phyloP scores from a whole-genome alignment of 1,140 invertebrate genomes.

The Ceratoteleas bidentatus region DNA sequence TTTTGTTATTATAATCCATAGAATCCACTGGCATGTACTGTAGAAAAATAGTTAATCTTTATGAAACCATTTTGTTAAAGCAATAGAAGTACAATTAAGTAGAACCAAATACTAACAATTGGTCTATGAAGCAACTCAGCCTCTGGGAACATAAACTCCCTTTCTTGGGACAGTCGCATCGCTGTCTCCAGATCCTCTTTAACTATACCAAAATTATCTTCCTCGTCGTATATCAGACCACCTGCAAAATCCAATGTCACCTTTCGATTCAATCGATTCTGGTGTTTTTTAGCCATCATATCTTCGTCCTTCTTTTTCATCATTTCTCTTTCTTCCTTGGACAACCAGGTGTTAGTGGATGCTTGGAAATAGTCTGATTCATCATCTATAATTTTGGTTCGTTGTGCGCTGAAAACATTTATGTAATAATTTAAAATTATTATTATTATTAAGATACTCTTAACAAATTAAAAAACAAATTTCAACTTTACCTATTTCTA shows the following conservation, averaged over 20 bases:
- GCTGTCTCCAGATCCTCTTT: slow-evolving; percentile 71
- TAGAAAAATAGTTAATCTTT: neutral
- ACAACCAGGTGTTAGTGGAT: slow-evolving; percentile 90
- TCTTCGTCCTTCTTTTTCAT: slow-evolving; percentile 87
- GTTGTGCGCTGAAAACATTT: slow-evolving; percentile 83
- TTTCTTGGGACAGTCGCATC: slow-evolving; percentile 8
- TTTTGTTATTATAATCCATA: slow-evolving; percentile 19
- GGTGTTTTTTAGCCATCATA: slow-evolving; percentile 86
- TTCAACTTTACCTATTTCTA: slow-evolving; percentile 85
- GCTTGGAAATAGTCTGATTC: slow-evolving; percentile 94
- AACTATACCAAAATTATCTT: slow-evolving; percentile 71
- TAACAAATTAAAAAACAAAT: neutral
- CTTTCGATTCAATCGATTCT: slow-evolving; percentile 85
- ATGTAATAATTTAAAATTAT: too few relatives aligned
- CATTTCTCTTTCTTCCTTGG: slow-evolving; percentile 85
- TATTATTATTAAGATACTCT: neutral
- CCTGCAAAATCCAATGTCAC: slow-evolving; percentile 83
- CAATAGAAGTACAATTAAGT: slow-evolving; percentile 64
- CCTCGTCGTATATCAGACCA: slow-evolving; percentile 78
- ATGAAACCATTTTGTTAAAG: too few relatives aligned
- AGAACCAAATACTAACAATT: slow-evolving; percentile 17
- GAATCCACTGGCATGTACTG: slow-evolving; percentile 64
- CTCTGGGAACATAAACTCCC: slow-evolving; percentile 43
- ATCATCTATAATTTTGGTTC: slow-evolving; percentile 96
- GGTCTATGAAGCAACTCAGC: slow-evolving; percentile 49